These are phyloP conservation scores for Lasioglossum albipes DNA, from an alignment of 1,140 invertebrate species.

Conservation along the genomic window DNA sequence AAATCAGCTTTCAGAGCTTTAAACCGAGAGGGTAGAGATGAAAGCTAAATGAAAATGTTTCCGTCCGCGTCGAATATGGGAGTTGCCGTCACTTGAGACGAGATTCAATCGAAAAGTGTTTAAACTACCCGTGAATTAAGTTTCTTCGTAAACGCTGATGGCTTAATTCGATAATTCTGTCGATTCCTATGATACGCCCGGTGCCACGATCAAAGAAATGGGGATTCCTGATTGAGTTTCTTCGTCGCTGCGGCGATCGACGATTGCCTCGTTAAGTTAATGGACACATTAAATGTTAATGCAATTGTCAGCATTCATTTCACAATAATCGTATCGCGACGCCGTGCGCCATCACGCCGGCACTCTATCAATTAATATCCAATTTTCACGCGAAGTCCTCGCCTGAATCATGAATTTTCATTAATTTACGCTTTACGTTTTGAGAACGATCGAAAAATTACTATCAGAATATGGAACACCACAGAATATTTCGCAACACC, in stretches of 20 bases:
- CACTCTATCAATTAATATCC: constrained; percentile 19
- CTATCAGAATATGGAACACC: too few species aligned
- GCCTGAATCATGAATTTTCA: not conserved
- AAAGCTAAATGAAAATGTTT: not conserved
- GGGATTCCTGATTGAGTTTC: constrained; percentile 39
- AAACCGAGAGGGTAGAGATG: not conserved
- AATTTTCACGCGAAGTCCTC: not conserved
- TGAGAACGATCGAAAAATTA: too few species aligned
- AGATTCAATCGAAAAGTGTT: not conserved
- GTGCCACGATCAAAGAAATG: constrained; percentile 37
- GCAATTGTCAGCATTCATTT: constrained; percentile 37
- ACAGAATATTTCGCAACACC: too few species aligned
- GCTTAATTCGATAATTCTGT: constrained; percentile 18
- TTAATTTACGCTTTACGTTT: not conserved
- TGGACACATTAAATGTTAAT: constrained; percentile 45
- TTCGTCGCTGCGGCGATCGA: constrained; percentile 35
- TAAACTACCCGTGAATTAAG: not conserved
- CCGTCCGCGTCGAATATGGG: not conserved
- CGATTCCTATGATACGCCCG: constrained; percentile 13
- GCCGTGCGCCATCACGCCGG: constrained; percentile 20
- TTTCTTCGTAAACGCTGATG: not conserved
- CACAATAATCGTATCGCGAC: constrained; percentile 19
- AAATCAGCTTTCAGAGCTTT: not conserved
- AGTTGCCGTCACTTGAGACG: not conserved
- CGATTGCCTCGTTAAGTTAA: constrained; percentile 47